phyloP scores from a whole-genome alignment of 2,888 invertebrate genomes.

The Strigamia transsilvanica region DNA sequence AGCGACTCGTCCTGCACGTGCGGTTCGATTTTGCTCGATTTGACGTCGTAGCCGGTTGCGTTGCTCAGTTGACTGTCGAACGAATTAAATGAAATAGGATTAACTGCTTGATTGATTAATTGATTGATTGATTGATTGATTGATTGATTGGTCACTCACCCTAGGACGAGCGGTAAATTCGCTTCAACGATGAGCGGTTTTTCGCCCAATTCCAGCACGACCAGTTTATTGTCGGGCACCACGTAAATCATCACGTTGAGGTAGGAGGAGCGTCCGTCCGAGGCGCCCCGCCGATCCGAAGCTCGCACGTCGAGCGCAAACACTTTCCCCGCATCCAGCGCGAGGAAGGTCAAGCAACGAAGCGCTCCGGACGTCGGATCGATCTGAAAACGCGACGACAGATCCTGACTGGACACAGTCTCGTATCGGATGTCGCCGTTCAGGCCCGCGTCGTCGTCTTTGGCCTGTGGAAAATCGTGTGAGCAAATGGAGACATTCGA shows the following conservation, averaged over 20 bases:
- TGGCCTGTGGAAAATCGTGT: conserved; percentile 69
- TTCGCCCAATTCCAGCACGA: conserved; percentile 79
- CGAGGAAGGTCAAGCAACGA: conserved; percentile 75
- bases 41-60: conserved; percentile 79
- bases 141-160: conserved; percentile 66
- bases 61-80: conserved; percentile 68
- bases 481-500: too few relatives aligned
- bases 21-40: conserved; percentile 80
- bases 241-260: conserved; percentile 87
- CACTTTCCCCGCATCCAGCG: conserved; percentile 76
- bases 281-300: conserved; percentile 80
- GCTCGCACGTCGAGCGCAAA: conserved; percentile 89
- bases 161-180: conserved; percentile 75
- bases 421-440: conserved; percentile 84
- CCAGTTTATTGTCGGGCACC: conserved; percentile 80
- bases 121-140: neutral
- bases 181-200: conserved; percentile 80
- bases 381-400: conserved; percentile 78
- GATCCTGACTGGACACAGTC: conserved; percentile 74
- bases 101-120: too few relatives aligned
- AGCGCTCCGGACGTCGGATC: conserved; percentile 80
- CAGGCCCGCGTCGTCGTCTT: conserved; percentile 76
- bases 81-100: too few relatives aligned
- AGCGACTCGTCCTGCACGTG: conserved; percentile 73
- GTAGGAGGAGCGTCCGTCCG: conserved; percentile 82